phyloP scores from a whole-genome alignment of 2,797 vertebrate genomes.

The Pitangus sulphuratus region DNA sequence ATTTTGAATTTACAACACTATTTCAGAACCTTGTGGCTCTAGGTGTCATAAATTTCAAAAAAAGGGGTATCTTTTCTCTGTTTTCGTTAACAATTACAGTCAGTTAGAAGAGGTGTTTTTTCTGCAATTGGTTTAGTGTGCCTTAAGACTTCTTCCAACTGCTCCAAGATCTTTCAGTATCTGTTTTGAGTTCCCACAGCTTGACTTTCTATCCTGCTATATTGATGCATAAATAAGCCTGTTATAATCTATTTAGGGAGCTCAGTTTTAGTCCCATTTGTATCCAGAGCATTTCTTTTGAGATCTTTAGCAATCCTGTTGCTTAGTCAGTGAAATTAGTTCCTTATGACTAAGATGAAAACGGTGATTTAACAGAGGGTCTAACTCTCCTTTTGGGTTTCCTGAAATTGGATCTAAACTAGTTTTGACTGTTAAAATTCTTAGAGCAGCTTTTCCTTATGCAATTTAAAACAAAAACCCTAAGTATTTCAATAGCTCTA shows the following conservation, averaged over 20 bases:
- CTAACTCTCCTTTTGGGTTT: background rate
- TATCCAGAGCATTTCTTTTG: background rate
- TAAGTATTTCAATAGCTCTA: background rate
- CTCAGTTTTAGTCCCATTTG: slow-evolving; percentile 10
- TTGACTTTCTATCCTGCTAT: background rate
- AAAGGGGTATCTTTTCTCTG: background rate
- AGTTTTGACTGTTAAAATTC: background rate
- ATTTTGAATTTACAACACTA: background rate
- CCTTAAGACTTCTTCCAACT: background rate
- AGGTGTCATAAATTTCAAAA: background rate
- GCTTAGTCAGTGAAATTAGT: slow-evolving; percentile 25
- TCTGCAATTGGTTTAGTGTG: background rate
- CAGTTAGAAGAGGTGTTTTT: background rate
- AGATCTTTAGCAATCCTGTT: slow-evolving; percentile 7
- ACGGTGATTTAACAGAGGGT: slow-evolving; percentile 8
- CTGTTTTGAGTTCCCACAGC: background rate
- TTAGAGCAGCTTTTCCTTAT: background rate
- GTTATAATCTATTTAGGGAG: background rate
- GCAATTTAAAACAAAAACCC: background rate
- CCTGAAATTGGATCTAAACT: background rate
- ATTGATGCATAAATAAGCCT: background rate
- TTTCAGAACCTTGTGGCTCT: background rate
- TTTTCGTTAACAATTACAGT: background rate
- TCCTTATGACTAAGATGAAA: slow-evolving; percentile 26
- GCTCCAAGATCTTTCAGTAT: background rate